phyloP scores from a whole-genome alignment of 53 echinoderm and acorn worm genomes.

The Patiria pectinifera region DNA sequence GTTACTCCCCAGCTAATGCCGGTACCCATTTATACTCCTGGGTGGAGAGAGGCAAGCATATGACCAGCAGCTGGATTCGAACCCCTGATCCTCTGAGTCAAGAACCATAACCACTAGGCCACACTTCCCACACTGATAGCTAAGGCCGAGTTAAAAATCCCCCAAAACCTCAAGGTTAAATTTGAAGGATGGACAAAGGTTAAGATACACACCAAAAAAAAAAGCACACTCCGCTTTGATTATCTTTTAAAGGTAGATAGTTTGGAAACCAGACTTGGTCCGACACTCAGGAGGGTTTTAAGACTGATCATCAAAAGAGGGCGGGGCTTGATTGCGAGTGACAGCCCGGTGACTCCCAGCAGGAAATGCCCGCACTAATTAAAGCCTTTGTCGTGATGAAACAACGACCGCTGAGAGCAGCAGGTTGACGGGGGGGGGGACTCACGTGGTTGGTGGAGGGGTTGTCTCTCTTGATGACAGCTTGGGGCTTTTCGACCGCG shows the following conservation, averaged over 20 bases:
- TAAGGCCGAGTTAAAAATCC: no score
- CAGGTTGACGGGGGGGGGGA: not conserved
- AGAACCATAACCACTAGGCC: no score
- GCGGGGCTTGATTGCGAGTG: not conserved
- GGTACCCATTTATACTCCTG: no score
- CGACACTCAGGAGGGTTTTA: not conserved
- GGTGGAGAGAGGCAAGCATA: no score
- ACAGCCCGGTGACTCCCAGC: not conserved
- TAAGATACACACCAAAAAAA: not conserved
- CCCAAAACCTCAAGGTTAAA: no score
- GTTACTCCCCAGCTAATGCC: no score
- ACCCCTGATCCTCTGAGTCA: no score
- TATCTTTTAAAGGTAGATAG: not conserved
- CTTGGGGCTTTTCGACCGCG: slow-evolving; percentile 10
- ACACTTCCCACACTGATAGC: no score
- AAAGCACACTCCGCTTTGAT: not conserved
- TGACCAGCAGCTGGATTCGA: no score
- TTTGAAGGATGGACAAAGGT: no score
- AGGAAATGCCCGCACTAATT: slow-evolving; percentile 15
- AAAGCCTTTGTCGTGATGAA: not conserved
- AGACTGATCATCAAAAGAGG: not conserved
- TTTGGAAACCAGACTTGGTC: not conserved
- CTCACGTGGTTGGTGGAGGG: slow-evolving; percentile 41
- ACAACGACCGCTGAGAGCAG: not conserved
- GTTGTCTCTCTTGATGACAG: slow-evolving; percentile 29